phyloP scores from a whole-genome alignment of 2,113 vertebrate genomes.

The Clarias magur region DNA sequence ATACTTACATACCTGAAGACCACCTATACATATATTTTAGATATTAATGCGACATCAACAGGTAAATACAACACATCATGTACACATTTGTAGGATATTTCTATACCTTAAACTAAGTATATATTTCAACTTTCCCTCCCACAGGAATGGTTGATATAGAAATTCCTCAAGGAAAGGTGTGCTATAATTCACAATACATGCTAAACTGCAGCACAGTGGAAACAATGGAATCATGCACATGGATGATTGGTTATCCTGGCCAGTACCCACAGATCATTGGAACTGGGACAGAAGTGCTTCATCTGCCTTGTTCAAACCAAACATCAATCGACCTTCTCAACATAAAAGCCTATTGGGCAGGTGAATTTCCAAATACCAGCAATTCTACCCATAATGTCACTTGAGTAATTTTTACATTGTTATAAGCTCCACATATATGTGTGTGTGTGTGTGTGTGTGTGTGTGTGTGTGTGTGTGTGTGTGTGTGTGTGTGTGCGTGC shows the following conservation, averaged over 20 bases:
- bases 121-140: not conserved
- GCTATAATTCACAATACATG: not conserved
- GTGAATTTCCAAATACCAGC: constrained; percentile 47
- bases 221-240: not conserved
- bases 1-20: not conserved
- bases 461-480: too few species aligned
- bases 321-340: constrained; percentile 29
- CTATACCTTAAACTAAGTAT: not conserved
- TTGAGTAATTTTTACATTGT: not conserved
- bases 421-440: not conserved
- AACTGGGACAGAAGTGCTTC: constrained; percentile 37
- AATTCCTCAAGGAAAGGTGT: not conserved
- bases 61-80: constrained; percentile 54
- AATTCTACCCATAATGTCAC: not conserved
- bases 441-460: too few species aligned
- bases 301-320: constrained; percentile 15
- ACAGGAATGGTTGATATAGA: constrained; percentile 64
- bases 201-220: constrained; percentile 48
- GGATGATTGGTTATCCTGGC: constrained; percentile 27
- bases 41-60: constrained; percentile 41
- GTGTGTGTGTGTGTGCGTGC: too few species aligned
- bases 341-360: constrained; percentile 63
- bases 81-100: not conserved
- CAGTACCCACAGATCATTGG: constrained; percentile 20
- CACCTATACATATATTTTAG: accelerated